Base-by-base conservation (phyloP, 2,797 vertebrate genomes). In the Propithecus deckenii region DNA sequence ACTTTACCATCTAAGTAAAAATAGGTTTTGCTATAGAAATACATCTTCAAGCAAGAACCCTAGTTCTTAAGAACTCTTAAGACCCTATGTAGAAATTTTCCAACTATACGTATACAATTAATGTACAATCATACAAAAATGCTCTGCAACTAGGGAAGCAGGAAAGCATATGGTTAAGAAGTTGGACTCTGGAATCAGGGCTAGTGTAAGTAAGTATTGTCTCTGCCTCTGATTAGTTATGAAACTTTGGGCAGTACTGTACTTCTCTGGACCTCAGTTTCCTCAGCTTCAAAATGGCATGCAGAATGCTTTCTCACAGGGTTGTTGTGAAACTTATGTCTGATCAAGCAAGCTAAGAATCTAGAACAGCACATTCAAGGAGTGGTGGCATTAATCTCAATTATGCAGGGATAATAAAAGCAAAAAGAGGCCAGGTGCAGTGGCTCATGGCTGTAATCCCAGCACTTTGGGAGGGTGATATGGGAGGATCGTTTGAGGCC, bases 231-330 rank as follows among this genome's bases (percentile, higher is more conserved):
- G 32, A 48, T 75, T 67, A 32, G 25, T 74, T 63, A 46, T 17
- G 25, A 86, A 59, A 81, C 23, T 86, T 94, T 18, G 20, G 46
- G 15, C n/a, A 74, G 20, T 48, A 78, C 28, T 81, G 11, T 59
- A 78, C 57, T 89, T 94, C 79, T 84, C 35, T 35, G 10, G 89
- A 35, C 74, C 48, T 94, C 52, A 81, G 22, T 91, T 92, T 96
- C 79, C 38, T 92, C 69, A 52, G 43, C 50, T 89, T 15, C n/a
- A 84, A 93, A 85, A 87, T 90, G 79, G 30, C 75, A 93, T 88
- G 65, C 20, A 55, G 35, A 93, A 8, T 93, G 81, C 90, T 74
- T 89, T 86, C 55, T 93, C 17, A 61, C 3, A 81, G 79, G 57
- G 15, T 48, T 46, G 30, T 59, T 88, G 22, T 89, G 69, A 94